Conservation (phyloP, 2,113 vertebrate genomes). For the Taurulus bubalis region DNA sequence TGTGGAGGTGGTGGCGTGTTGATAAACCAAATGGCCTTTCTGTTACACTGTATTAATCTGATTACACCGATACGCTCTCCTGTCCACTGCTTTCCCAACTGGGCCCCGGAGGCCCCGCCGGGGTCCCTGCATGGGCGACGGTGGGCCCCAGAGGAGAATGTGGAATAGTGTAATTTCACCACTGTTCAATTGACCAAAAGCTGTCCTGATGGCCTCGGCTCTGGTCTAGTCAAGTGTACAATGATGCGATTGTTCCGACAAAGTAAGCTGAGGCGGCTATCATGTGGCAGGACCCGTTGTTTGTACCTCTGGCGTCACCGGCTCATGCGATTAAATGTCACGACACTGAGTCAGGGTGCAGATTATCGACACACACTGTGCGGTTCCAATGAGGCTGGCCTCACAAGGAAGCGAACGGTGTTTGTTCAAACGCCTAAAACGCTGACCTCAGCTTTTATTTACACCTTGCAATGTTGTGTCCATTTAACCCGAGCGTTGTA, state of each 20-base stretch:
- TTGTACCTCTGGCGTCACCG: conserved; percentile 28
- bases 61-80: conserved; percentile 11
- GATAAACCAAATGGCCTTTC: neutral
- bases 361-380: conserved; percentile 5
- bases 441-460: neutral
- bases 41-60: conserved; percentile 23
- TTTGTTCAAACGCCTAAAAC: neutral
- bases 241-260: neutral
- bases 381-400: neutral
- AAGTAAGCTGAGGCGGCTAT: conserved; percentile 1
- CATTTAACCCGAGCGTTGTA: neutral
- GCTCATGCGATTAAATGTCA: conserved; percentile 52
- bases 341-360: conserved; percentile 36
- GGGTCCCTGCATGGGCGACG: conserved; percentile 4
- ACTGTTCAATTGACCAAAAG: conserved; percentile 20
- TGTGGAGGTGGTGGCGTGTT: neutral
- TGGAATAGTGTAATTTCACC: neutral
- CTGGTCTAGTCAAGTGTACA: neutral
- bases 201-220: neutral
- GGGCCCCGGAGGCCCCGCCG: neutral
- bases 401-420: neutral
- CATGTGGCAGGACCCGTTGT: neutral
- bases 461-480: neutral
- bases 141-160: conserved; percentile 17
- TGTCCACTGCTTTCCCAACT: conserved; percentile 20